Conservation (phyloP, 2,797 vertebrate species). For the Psittacula echo region DNA sequence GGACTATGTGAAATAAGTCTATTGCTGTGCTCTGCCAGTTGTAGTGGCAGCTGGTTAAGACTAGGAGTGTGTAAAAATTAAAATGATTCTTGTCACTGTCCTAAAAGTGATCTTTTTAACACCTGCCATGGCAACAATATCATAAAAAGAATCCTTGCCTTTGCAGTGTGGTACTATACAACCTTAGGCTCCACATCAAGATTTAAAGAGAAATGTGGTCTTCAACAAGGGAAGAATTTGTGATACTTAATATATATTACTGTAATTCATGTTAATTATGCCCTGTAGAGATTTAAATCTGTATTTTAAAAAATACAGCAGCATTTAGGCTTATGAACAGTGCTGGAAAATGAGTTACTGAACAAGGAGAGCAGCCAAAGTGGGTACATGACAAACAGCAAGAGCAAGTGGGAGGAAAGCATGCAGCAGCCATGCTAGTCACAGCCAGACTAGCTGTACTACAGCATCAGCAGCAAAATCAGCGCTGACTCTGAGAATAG, state of each 20-base stretch:
- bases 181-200: background rate
- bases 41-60: background rate
- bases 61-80: background rate
- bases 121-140: background rate
- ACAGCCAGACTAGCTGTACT: accelerated
- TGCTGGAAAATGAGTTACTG: background rate
- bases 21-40: background rate
- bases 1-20: background rate
- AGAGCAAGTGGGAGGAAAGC: background rate
- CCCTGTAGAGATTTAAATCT: background rate
- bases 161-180: background rate
- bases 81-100: background rate
- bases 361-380: background rate
- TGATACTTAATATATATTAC: background rate
- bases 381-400: accelerated
- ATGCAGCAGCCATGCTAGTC: accelerated
- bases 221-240: background rate
- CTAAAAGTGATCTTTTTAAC: background rate
- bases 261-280: background rate
- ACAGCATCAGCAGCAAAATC: accelerated
- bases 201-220: background rate
- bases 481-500: accelerated
- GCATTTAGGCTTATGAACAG: background rate
- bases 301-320: background rate
- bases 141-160: background rate